Evolutionary conservation across 2,888 invertebrate species (phyloP).

Genomic region (Polydrusus cervinus): DNA sequence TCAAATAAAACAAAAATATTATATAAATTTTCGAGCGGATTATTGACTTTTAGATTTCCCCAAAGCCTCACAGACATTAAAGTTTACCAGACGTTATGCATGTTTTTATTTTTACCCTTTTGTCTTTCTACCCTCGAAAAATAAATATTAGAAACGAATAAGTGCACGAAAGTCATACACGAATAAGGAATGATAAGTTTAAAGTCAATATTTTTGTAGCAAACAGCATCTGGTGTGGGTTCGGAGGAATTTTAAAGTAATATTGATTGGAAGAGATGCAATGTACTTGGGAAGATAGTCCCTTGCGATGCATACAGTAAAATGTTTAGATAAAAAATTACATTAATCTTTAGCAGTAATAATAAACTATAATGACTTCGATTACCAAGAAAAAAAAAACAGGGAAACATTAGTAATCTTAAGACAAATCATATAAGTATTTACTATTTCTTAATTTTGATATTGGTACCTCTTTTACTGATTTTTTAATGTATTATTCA

Average conservation of each 20-base stretch:
- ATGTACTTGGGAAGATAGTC: neutral
- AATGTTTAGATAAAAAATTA: no score
- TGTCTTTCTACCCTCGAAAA: conserved; percentile 39
- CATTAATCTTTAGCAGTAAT: no score
- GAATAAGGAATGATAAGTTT: conserved; percentile 41
- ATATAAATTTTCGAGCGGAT: neutral
- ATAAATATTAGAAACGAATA: conserved; percentile 47
- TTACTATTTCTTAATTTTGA: no score
- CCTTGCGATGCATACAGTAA: neutral
- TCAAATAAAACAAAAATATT: conserved; percentile 5
- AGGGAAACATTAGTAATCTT: no score
- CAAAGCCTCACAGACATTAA: conserved; percentile 36
- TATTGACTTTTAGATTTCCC: conserved; percentile 32
- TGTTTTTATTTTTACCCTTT: conserved; percentile 37
- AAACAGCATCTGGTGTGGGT: conserved; percentile 30
- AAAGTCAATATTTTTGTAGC: conserved; percentile 46
- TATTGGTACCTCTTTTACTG: no score
- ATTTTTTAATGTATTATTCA: no score
- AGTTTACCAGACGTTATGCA: conserved; percentile 33
- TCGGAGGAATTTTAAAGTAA: conserved; percentile 29
- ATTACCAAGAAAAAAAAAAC: neutral
- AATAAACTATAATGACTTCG: no score
- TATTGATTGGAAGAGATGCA: conserved; percentile 17
- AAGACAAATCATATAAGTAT: no score
- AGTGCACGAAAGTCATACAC: conserved; percentile 47